A percentile compares a stretch with the other conserved stretches of the same genome.
Conservation (phyloP, 2,888 invertebrate genomes). For the Drosophila mulleri region DNA sequence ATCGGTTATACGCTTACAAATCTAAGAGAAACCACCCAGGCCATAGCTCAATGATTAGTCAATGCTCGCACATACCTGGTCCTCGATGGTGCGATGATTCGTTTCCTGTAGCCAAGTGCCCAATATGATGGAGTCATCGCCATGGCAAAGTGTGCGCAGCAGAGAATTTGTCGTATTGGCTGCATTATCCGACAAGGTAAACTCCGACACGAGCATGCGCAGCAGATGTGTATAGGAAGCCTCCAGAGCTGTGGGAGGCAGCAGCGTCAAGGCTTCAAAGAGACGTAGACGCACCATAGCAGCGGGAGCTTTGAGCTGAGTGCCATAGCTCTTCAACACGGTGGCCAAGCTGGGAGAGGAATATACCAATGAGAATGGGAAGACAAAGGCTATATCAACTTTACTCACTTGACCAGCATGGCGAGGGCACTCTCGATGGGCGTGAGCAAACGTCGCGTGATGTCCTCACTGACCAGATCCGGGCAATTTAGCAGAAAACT, state of each 20-base stretch:
- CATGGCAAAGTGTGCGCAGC: conserved; percentile 92
- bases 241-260: conserved; percentile 93
- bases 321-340: conserved; percentile 95
- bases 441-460: conserved; percentile 93
- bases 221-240: conserved; percentile 94
- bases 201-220: conserved; percentile 96
- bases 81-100: conserved; percentile 98
- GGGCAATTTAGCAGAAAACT: conserved; percentile 96
- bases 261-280: conserved; percentile 93
- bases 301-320: conserved; percentile 96
- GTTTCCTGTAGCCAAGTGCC: conserved; percentile 98
- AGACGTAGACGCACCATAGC: conserved; percentile 96
- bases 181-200: conserved; percentile 96
- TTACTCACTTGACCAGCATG: conserved; percentile 94
- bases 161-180: conserved; percentile 96
- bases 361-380: not conserved
- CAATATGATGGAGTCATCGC: conserved; percentile 95
- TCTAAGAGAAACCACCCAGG: not conserved
- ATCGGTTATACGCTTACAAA: conserved; percentile 20
- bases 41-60: not conserved
- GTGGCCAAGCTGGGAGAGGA: conserved; percentile 89
- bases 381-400: conserved; percentile 28
- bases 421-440: conserved; percentile 98
- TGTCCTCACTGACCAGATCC: conserved; percentile 96
- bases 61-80: conserved; percentile 89